Conservation (phyloP, 2,888 invertebrate genomes). For the Miltochrista miniata region DNA sequence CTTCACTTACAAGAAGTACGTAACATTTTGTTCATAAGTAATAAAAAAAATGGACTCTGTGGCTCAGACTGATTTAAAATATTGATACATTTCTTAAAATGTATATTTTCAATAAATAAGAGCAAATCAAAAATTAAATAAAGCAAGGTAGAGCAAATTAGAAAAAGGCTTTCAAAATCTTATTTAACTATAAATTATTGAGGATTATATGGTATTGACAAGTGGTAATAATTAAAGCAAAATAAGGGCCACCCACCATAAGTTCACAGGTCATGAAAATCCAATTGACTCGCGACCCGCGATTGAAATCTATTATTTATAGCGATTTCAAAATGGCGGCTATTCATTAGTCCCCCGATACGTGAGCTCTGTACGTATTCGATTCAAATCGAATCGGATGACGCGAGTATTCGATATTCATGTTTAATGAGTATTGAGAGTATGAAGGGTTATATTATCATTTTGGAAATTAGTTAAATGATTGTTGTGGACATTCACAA, state of each 20-base stretch:
- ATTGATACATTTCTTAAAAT: too few species aligned
- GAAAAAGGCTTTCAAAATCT: too few species aligned
- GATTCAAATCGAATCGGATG: conserved; percentile 48
- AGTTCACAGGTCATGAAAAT: conserved; percentile 41
- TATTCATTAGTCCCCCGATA: conserved; percentile 56
- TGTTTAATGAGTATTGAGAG: conserved; percentile 39
- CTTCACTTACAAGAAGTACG: too few species aligned
- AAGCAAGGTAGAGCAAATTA: too few species aligned
- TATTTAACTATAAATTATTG: too few species aligned
- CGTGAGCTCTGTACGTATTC: conserved; percentile 48
- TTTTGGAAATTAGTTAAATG: conserved; percentile 20
- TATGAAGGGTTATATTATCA: conserved; percentile 29
- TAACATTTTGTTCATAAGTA: too few species aligned
- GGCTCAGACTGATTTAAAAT: too few species aligned
- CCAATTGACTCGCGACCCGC: conserved; percentile 50
- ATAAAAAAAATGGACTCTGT: too few species aligned
- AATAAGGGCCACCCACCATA: conserved; percentile 25
- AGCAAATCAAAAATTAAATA: background rate
- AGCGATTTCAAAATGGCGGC: conserved; percentile 56
- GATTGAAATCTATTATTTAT: conserved; percentile 65
- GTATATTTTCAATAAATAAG: too few species aligned
- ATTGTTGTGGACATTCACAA: conserved; percentile 8
- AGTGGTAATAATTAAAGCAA: conserved; percentile 16
- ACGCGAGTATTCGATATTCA: conserved; percentile 44
- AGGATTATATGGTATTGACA: too few species aligned